phyloP scores from a whole-genome alignment of 1,140 invertebrate genomes.

The Chrysopa pallens region DNA sequence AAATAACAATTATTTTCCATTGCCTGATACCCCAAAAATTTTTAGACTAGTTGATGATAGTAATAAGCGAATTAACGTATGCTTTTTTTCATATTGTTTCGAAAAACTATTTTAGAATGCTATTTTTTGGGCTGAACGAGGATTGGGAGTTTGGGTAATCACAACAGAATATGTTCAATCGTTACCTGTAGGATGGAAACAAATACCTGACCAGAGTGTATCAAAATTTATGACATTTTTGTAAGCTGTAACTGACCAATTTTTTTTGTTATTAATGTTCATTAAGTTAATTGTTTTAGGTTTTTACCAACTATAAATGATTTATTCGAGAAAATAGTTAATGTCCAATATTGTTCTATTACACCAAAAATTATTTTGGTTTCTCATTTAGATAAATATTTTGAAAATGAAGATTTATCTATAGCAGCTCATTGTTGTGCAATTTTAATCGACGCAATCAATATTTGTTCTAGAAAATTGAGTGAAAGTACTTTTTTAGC shows the following conservation, averaged over 20 bases:
- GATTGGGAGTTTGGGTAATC: slow-evolving; percentile 14
- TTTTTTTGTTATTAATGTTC: no score
- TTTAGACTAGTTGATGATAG: no score
- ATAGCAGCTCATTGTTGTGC: slow-evolving; percentile 7
- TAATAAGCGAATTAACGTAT: no score
- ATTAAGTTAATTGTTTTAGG: slow-evolving; percentile 7
- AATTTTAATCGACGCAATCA: slow-evolving; percentile 8
- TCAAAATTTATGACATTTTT: slow-evolving; percentile 15
- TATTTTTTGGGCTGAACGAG: slow-evolving; percentile 11
- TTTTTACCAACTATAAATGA: slow-evolving; percentile 11
- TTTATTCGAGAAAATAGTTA: slow-evolving; percentile 11
- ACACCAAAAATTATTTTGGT: slow-evolving; percentile 12
- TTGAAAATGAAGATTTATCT: slow-evolving; percentile 4
- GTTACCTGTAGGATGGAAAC: slow-evolving; percentile 9
- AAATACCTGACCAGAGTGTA: slow-evolving; percentile 11
- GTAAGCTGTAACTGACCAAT: slow-evolving; percentile 7
- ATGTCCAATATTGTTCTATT: slow-evolving; percentile 13
- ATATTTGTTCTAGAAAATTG: slow-evolving; percentile 5
- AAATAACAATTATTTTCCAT: no score
- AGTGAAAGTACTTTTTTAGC: slow-evolving; percentile 4
- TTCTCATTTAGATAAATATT: slow-evolving; percentile 10
- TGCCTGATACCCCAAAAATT: no score
- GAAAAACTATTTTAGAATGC: slow-evolving; percentile 10
- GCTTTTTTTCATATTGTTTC: no score
- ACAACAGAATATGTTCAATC: slow-evolving; percentile 9